A percentile compares a stretch with the other conserved stretches of the same genome.
Evolutionary conservation across 2,113 vertebrate species (phyloP).

Genomic region (Shinisaurus crocodilurus): DNA sequence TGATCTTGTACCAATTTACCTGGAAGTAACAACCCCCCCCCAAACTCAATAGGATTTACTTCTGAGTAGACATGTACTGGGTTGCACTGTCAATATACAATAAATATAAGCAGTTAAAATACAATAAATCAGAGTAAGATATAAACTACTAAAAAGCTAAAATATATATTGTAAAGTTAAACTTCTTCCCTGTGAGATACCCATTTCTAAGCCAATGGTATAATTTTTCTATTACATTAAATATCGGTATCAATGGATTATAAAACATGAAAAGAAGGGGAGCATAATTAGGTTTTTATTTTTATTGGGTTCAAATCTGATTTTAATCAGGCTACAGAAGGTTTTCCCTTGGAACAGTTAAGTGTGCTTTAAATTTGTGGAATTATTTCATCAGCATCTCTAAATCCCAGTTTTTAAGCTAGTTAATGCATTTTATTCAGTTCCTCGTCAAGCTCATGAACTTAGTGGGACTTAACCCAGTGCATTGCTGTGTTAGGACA

Average conservation of each 20-base stretch:
- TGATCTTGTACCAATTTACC: not conserved
- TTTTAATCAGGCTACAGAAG: not conserved
- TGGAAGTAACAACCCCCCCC: too few relatives aligned
- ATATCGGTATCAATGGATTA: not conserved
- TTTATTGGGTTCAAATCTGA: not conserved
- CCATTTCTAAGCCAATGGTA: not conserved
- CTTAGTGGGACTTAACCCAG: not conserved
- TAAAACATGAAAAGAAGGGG: conserved; percentile 2
- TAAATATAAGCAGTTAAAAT: not conserved
- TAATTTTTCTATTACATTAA: not conserved
- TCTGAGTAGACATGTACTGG: too few relatives aligned
- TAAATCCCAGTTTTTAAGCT: not conserved
- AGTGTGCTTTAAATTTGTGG: not conserved
- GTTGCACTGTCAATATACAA: not conserved
- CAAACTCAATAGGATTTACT: too few relatives aligned
- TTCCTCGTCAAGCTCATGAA: conserved; percentile 3
- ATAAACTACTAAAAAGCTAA: not conserved
- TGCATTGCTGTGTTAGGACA: not conserved
- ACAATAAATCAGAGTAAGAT: not conserved
- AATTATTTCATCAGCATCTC: conserved; percentile 13
- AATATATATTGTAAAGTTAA: too few relatives aligned
- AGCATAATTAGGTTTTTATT: not conserved
- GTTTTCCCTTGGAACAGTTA: conserved; percentile 25
- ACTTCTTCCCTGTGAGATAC: conserved; percentile 13
- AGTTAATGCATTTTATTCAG: not conserved